phyloP scores from a whole-genome alignment of 2,797 vertebrate species.

The Tenualosa thibaudeaui region DNA sequence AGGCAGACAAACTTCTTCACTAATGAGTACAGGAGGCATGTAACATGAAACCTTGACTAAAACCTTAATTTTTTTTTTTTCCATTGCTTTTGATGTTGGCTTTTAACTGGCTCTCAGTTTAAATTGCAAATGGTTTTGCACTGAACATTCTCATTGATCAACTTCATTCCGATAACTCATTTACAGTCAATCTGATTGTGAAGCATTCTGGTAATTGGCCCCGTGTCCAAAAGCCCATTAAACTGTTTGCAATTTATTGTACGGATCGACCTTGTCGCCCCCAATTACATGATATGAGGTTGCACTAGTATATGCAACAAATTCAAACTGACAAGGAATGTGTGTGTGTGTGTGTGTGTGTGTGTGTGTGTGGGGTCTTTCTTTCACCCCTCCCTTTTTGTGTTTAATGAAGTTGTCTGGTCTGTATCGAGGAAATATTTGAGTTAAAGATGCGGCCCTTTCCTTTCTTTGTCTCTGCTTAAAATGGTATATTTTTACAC shows the following conservation, averaged over 20 bases:
- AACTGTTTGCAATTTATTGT: slow-evolving; percentile 34
- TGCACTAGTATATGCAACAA: slow-evolving; percentile 6
- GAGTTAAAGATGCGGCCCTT: background rate
- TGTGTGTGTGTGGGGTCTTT: background rate
- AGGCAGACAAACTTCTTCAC: background rate
- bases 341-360: background rate
- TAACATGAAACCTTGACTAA: background rate
- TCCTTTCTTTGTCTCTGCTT: background rate
- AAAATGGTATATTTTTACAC: background rate
- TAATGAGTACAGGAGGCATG: background rate
- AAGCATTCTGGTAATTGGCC: slow-evolving; percentile 26
- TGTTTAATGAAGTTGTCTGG: background rate
- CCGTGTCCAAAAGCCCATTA: background rate
- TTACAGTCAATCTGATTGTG: slow-evolving; percentile 37
- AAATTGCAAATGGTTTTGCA: slow-evolving; percentile 22
- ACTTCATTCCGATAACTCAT: slow-evolving; percentile 28
- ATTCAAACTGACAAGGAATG: slow-evolving; percentile 30
- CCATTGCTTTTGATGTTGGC: background rate
- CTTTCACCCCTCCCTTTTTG: background rate
- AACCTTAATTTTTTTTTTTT: background rate
- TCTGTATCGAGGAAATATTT: background rate
- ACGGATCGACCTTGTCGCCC: slow-evolving; percentile 43
- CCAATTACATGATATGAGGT: slow-evolving; percentile 31
- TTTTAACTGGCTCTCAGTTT: slow-evolving; percentile 34
- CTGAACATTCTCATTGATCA: slow-evolving; percentile 32